Conservation (phyloP, 2,113 vertebrate genomes). For the Anser brachyrhynchus region DNA sequence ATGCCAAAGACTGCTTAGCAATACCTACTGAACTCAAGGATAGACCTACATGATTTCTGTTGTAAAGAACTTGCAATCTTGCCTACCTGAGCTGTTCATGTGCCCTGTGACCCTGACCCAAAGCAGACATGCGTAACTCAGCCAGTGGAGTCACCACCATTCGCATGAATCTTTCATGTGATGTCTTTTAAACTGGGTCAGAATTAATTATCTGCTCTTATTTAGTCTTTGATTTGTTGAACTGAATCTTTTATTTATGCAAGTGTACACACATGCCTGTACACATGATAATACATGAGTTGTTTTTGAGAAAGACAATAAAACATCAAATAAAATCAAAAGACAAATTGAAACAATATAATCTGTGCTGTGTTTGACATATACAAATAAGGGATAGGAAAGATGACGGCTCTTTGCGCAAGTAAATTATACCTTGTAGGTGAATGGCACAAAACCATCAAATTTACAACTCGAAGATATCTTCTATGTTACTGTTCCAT, state of each 20-base stretch:
- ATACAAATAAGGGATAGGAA: background rate
- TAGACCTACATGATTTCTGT: background rate
- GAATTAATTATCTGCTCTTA: background rate
- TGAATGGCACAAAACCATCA: background rate
- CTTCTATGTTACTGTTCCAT: background rate
- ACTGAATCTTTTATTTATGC: background rate
- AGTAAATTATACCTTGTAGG: background rate
- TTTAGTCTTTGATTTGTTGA: background rate
- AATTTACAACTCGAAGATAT: background rate
- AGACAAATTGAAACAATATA: background rate
- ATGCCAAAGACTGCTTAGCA: background rate
- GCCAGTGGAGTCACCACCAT: background rate
- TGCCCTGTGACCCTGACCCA: background rate
- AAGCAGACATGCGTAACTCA: background rate
- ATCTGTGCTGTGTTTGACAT: background rate
- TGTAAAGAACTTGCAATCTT: background rate
- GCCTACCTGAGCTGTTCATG: background rate
- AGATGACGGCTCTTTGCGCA: background rate
- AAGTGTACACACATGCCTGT: rapidly evolving
- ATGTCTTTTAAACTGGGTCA: background rate
- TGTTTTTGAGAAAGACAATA: background rate
- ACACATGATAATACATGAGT: background rate
- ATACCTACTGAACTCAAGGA: background rate
- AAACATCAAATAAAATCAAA: background rate
- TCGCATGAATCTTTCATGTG: background rate